These are phyloP conservation scores for Mythimna pallens DNA, from an alignment of 2,888 invertebrate genomes.

Conservation along the genomic window DNA sequence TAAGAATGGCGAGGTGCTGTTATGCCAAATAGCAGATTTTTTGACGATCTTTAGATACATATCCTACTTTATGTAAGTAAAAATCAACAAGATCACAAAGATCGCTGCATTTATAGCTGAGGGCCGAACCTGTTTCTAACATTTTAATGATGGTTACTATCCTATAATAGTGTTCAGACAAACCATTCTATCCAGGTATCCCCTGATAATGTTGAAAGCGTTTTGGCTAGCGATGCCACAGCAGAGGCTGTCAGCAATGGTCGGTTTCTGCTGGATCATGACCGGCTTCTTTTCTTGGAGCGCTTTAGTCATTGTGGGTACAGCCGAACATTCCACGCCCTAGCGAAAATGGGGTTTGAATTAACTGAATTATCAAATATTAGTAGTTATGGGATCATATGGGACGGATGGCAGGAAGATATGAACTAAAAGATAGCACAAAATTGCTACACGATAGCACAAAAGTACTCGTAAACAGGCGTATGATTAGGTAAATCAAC, in stretches of 20 bases:
- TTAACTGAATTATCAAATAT: neutral
- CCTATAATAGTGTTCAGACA: constrained; percentile 2
- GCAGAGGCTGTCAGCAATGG: constrained; percentile 95
- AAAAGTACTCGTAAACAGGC: neutral
- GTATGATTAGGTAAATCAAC: no score
- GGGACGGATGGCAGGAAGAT: neutral
- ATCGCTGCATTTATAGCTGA: neutral
- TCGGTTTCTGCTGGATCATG: constrained; percentile 91
- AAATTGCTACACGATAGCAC: no score
- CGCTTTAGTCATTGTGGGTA: constrained; percentile 94
- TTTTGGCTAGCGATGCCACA: constrained; percentile 94
- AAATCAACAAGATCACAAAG: neutral
- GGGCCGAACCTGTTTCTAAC: no score
- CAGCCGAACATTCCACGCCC: constrained; percentile 97
- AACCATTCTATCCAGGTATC: constrained; percentile 94
- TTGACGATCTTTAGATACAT: neutral
- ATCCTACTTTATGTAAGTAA: neutral
- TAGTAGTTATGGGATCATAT: neutral
- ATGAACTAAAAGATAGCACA: no score
- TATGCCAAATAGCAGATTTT: neutral
- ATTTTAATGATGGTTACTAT: neutral
- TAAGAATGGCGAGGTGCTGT: no score
- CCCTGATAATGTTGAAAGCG: constrained; percentile 93
- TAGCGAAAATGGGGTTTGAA: constrained; percentile 66
- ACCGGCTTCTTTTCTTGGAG: constrained; percentile 92